Percentiles rank a stretch among this genome's conserved stretches.
Conservation (phyloP, 2,113 vertebrate genomes). For the Micronycteris hirsuta region DNA sequence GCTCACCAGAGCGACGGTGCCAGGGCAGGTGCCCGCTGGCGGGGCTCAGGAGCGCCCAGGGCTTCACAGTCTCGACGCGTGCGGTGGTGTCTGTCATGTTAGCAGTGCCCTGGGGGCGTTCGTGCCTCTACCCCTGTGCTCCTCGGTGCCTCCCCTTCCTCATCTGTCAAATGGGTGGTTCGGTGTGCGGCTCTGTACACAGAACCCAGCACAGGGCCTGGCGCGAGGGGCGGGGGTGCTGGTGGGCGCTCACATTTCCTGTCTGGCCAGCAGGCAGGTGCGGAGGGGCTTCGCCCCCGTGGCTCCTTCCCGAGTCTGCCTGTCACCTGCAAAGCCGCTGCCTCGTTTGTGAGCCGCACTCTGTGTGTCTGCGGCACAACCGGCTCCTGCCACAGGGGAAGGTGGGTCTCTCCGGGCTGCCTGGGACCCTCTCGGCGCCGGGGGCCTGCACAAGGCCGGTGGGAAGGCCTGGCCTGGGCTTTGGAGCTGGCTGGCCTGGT, state of each 20-base stretch:
- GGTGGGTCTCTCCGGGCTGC: no score
- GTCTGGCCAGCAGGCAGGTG: no score
- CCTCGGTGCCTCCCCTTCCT: not conserved
- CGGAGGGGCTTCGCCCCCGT: rapidly evolving
- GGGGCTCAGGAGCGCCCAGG: not conserved
- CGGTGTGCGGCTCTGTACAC: not conserved
- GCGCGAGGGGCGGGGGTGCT: rapidly evolving
- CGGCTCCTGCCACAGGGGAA: rapidly evolving
- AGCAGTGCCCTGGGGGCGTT: not conserved
- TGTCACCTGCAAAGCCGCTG: not conserved
- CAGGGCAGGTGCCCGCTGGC: rapidly evolving
- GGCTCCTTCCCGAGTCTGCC: not conserved
- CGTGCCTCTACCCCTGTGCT: no score
- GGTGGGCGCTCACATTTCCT: no score
- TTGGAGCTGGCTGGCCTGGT: no score
- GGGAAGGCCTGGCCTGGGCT: not conserved
- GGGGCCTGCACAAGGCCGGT: no score
- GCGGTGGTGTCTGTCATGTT: not conserved
- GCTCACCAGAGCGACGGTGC: not conserved
- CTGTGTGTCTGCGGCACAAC: not conserved
- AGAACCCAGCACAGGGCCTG: not conserved
- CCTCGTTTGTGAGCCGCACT: not conserved
- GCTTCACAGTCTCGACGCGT: not conserved
- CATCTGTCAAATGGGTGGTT: not conserved
- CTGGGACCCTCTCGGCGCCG: not conserved